Evolutionary conservation across 2,888 invertebrate species (phyloP).

Genomic region (Pristionchus entomophagus): DNA sequence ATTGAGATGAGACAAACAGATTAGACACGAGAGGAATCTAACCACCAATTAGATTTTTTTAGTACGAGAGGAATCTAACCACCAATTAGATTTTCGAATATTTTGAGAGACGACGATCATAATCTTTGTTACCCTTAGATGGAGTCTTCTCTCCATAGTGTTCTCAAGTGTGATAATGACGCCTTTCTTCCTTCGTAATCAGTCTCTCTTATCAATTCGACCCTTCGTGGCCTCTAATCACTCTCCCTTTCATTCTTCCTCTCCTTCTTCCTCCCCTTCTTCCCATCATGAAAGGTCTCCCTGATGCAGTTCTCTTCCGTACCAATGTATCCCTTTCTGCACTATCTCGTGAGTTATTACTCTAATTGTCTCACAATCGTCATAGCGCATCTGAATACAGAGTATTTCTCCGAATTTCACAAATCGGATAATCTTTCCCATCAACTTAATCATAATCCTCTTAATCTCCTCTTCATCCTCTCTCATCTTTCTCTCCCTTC

Average conservation of each 20-base stretch:
- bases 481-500: neutral
- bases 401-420: too few species aligned
- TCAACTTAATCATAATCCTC: neutral
- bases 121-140: neutral
- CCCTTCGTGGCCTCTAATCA: slow-evolving; percentile 28
- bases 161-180: neutral
- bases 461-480: neutral
- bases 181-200: slow-evolving; percentile 24
- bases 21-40: too few species aligned
- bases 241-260: slow-evolving; percentile 4
- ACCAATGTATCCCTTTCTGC: slow-evolving; percentile 20
- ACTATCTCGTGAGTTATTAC: slow-evolving; percentile 20
- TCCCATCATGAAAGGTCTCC: slow-evolving; percentile 20
- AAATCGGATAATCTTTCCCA: neutral
- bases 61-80: too few species aligned
- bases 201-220: slow-evolving; percentile 10
- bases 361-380: too few species aligned
- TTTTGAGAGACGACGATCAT: too few species aligned
- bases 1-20: too few species aligned
- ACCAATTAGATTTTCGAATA: too few species aligned
- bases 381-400: too few species aligned
- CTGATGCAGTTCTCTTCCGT: neutral
- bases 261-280: neutral
- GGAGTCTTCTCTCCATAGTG: neutral
- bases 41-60: too few species aligned